A percentile compares a stretch with the other conserved stretches of the same genome.
These are phyloP conservation scores for Neodiprion lecontei DNA, from an alignment of 1,140 invertebrate species.

Conservation along the genomic window DNA sequence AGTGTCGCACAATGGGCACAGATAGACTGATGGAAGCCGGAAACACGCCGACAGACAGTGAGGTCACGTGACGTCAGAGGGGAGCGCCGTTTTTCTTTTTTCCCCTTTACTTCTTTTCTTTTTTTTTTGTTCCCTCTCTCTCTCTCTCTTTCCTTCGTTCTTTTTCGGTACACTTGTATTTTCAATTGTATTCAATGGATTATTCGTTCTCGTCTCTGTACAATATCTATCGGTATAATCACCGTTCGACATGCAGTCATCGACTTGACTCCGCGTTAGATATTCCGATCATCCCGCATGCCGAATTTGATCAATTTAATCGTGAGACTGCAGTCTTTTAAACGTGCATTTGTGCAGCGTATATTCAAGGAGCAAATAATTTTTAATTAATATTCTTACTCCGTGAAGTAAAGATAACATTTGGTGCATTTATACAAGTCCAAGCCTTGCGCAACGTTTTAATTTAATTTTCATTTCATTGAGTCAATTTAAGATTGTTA, in stretches of 20 bases:
- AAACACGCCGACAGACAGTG: conserved; percentile 16
- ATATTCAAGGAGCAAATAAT: too few relatives aligned
- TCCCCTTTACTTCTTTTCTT: conserved; percentile 8
- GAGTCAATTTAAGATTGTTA: not conserved
- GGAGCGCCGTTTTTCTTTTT: conserved; percentile 22
- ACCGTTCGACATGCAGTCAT: not conserved
- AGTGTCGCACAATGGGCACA: conserved; percentile 15
- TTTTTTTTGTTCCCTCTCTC: conserved; percentile 1
- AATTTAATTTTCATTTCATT: too few relatives aligned
- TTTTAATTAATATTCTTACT: too few relatives aligned
- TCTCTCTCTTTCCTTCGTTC: not conserved
- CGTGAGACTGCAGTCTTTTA: too few relatives aligned
- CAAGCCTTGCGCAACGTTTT: too few relatives aligned
- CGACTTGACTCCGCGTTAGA: not conserved
- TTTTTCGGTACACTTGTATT: conserved; percentile 3
- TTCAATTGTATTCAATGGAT: conserved; percentile 2
- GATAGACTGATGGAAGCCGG: conserved; percentile 27
- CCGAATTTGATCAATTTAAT: not conserved
- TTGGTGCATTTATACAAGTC: too few relatives aligned
- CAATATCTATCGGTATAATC: not conserved
- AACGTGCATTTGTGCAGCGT: too few relatives aligned
- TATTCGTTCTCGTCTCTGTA: not conserved
- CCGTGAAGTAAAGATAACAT: too few relatives aligned
- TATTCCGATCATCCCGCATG: not conserved
- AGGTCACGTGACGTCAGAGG: conserved; percentile 19